phyloP scores from a whole-genome alignment of 2,797 vertebrate species.

The Semotilus atromaculatus region DNA sequence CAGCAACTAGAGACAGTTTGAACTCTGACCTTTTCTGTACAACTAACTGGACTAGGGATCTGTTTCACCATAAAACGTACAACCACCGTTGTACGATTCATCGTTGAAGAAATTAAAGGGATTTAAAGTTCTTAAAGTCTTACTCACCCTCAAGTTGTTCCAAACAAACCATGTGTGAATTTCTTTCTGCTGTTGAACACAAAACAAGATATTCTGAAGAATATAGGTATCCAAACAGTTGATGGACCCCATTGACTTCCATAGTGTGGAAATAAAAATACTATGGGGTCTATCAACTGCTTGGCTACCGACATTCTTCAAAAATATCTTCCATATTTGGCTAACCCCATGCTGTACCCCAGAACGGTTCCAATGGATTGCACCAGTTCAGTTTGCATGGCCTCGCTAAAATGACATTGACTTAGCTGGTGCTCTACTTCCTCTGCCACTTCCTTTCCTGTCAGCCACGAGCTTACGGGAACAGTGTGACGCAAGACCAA shows the following conservation, averaged over 20 bases:
- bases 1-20: constrained; percentile 64
- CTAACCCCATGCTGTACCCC: background rate
- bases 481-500: constrained; percentile 17
- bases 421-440: constrained; percentile 49
- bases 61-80: background rate
- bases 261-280: too few relatives aligned
- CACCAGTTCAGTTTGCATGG: constrained; percentile 51
- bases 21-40: constrained; percentile 60
- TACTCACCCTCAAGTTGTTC: too few relatives aligned
- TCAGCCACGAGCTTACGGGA: constrained; percentile 44
- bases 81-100: background rate
- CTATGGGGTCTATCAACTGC: background rate
- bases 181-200: background rate
- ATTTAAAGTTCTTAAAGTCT: background rate
- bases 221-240: background rate
- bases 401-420: constrained; percentile 27
- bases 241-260: too few relatives aligned
- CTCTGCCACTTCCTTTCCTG: constrained; percentile 49
- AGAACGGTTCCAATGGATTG: constrained; percentile 51
- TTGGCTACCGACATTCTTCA: background rate
- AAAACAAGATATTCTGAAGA: background rate
- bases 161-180: too few relatives aligned
- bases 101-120: background rate
- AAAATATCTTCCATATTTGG: background rate
- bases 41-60: constrained; percentile 9